Conservation (phyloP, 2,888 invertebrate species). For the Cataglyphis albicans region DNA sequence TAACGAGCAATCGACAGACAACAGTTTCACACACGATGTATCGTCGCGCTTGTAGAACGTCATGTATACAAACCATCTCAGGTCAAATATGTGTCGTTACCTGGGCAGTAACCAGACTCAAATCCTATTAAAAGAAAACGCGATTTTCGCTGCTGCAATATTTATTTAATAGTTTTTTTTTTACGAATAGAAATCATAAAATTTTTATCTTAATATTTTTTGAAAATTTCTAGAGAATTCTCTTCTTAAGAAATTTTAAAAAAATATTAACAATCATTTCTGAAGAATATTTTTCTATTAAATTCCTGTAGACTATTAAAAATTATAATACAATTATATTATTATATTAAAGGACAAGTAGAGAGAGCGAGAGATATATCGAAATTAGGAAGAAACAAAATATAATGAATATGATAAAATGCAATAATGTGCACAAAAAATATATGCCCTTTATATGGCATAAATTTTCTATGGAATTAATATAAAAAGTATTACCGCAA, state of each 20-base stretch:
- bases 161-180: not conserved
- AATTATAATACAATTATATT: not conserved
- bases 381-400: not conserved
- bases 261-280: not conserved
- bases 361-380: not conserved
- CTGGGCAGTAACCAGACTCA: not conserved
- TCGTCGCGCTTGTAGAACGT: conserved; percentile 20
- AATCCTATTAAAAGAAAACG: not conserved
- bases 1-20: conserved; percentile 53
- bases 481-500: not conserved
- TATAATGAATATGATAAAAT: not conserved
- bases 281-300: not conserved
- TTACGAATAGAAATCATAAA: not conserved
- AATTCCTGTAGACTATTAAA: not conserved
- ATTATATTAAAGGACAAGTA: not conserved
- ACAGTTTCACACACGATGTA: conserved; percentile 42
- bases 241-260: not conserved
- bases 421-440: not conserved
- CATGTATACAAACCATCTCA: conserved; percentile 6
- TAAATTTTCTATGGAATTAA: not conserved
- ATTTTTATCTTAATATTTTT: not conserved
- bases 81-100: conserved; percentile 10
- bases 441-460: not conserved
- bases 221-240: too few relatives aligned
- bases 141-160: not conserved